Conservation (phyloP, 2,113 vertebrate species). For the Corythornis vintsioides region DNA sequence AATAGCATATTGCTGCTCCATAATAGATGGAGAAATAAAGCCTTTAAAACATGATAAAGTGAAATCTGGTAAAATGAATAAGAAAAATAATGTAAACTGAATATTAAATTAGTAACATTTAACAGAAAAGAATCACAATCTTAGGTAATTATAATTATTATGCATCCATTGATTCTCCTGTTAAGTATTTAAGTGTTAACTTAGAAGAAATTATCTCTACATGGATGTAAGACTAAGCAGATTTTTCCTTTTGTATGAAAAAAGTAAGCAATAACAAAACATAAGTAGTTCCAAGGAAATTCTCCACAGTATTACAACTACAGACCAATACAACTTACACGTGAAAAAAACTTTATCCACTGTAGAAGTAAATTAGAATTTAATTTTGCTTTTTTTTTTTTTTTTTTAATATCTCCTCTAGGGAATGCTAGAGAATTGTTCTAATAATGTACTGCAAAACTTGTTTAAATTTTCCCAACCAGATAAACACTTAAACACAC, state of each 20-base stretch:
- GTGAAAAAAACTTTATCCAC: not conserved
- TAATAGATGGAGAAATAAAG: not conserved
- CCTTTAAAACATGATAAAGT: not conserved
- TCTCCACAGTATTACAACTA: not conserved
- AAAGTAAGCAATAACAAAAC: not conserved
- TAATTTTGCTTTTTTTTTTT: slow-evolving; percentile 4
- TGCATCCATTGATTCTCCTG: not conserved
- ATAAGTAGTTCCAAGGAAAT: not conserved
- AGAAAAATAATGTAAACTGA: not conserved
- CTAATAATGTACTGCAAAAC: not conserved
- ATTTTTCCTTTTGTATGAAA: not conserved
- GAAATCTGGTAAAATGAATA: not conserved
- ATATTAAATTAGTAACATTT: not conserved
- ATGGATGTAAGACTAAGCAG: not conserved
- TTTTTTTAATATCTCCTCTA: not conserved
- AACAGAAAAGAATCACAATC: not conserved
- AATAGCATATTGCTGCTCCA: not conserved
- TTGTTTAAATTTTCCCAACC: not conserved
- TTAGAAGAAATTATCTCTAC: not conserved
- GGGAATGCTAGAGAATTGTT: not conserved
- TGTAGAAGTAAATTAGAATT: not conserved
- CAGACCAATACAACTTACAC: not conserved
- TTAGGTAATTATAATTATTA: not conserved
- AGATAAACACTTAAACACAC: not conserved
- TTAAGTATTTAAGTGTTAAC: not conserved